Conservation (phyloP, 2,888 invertebrate genomes). For the Seira ritae region DNA sequence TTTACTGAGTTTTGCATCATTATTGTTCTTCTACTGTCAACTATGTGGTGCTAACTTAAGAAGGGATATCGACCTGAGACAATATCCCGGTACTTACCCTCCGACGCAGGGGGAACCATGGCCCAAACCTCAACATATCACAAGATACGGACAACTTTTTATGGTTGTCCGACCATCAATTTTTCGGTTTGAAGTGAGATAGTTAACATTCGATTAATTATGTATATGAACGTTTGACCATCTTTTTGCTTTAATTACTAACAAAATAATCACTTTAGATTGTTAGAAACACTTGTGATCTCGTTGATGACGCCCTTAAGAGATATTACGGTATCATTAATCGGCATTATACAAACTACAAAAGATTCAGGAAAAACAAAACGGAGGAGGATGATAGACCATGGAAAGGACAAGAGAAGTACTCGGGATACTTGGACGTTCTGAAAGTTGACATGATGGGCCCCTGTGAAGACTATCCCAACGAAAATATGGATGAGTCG, state of each 20-base stretch:
- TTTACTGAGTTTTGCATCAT: background rate
- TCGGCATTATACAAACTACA: constrained; percentile 17
- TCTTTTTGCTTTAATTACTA: too few species aligned
- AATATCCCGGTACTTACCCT: constrained; percentile 22
- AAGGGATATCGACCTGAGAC: background rate
- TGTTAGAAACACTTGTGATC: constrained; percentile 78
- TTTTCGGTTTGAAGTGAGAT: constrained; percentile 76
- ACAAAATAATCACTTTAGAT: constrained; percentile 74
- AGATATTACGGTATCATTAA: constrained; percentile 77
- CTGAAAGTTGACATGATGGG: constrained; percentile 80
- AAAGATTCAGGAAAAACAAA: constrained; percentile 24
- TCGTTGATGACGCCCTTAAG: constrained; percentile 79
- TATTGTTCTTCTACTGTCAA: too few species aligned
- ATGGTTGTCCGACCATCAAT: constrained; percentile 76
- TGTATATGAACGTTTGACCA: too few species aligned
- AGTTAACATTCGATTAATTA: too few species aligned
- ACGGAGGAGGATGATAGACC: constrained; percentile 32
- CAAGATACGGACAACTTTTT: constrained; percentile 75
- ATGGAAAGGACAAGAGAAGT: constrained; percentile 73
- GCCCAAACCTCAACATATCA: constrained; percentile 80
- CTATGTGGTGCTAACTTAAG: background rate
- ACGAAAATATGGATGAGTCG: constrained; percentile 84
- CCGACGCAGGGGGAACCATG: constrained; percentile 81
- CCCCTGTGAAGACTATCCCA: constrained; percentile 82
- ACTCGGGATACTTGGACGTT: constrained; percentile 76